phyloP scores from a whole-genome alignment of 2,797 vertebrate genomes.

The Cossypha dichroa region DNA sequence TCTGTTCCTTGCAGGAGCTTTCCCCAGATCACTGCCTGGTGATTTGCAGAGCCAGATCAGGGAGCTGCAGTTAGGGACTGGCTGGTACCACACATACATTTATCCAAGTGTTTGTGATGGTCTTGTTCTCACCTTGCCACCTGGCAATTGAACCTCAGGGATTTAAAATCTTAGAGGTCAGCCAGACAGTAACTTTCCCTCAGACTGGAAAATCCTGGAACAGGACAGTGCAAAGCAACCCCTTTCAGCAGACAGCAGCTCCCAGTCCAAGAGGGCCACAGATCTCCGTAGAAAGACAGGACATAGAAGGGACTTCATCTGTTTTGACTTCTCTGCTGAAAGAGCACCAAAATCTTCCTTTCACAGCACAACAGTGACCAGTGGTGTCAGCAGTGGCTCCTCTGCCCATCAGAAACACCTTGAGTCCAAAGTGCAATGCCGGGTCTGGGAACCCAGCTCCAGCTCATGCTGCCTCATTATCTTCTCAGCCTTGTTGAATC shows the following conservation, averaged over 20 bases:
- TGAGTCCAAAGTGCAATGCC: neutral
- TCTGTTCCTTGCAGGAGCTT: neutral
- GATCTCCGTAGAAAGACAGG: neutral
- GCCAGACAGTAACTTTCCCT: too few relatives aligned
- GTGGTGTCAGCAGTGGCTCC: neutral
- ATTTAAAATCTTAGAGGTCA: neutral
- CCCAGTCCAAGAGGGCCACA: neutral
- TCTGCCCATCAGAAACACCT: neutral
- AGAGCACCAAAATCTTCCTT: neutral
- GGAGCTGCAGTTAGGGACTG: neutral
- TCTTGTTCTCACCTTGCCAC: neutral
- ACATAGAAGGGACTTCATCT: neutral
- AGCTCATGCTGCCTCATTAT: slow-evolving; percentile 20
- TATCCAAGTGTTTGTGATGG: neutral
- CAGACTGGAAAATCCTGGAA: neutral
- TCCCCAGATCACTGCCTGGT: neutral
- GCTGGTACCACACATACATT: neutral
- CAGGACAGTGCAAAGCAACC: neutral
- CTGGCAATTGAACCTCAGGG: neutral
- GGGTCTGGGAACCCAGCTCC: neutral
- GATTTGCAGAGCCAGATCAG: neutral
- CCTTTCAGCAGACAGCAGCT: neutral
- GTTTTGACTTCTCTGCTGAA: neutral
- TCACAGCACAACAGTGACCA: neutral
- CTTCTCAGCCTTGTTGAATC: neutral